phyloP scores from a whole-genome alignment of 1,140 invertebrate species.

The Eriocheir sinensis region DNA sequence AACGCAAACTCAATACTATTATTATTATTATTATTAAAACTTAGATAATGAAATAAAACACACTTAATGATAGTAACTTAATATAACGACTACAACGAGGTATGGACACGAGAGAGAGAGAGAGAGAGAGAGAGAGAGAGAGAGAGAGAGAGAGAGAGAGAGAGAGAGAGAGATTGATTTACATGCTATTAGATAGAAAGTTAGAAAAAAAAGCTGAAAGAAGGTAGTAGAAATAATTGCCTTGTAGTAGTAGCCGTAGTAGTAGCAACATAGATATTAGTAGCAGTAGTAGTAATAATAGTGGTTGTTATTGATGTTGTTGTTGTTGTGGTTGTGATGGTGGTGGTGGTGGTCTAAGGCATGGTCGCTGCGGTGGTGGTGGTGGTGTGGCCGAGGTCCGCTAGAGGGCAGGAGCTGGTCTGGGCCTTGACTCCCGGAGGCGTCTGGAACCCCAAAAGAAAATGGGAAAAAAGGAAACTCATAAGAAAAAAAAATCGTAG shows the following conservation, averaged over 20 bases:
- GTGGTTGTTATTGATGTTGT: background rate
- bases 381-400: background rate
- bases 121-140: background rate
- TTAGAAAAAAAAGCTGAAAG: too few species aligned
- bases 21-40: too few species aligned
- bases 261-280: background rate
- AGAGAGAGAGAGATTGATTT: too few species aligned
- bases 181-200: too few species aligned
- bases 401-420: background rate
- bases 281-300: background rate
- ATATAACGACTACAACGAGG: too few species aligned
- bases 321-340: too few species aligned
- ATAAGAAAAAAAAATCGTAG: too few species aligned
- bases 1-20: too few species aligned
- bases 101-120: too few species aligned
- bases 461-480: background rate
- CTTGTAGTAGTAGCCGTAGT: too few species aligned
- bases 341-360: too few species aligned
- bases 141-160: too few species aligned
- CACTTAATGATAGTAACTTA: background rate
- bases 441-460: background rate
- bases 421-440: background rate
- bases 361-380: background rate
- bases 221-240: background rate
- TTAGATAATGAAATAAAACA: background rate